Evolutionary conservation across 2,113 vertebrate species (phyloP), one percentile per base, ranked within the genome.

Genomic region (Zosterops lateralis): DNA sequence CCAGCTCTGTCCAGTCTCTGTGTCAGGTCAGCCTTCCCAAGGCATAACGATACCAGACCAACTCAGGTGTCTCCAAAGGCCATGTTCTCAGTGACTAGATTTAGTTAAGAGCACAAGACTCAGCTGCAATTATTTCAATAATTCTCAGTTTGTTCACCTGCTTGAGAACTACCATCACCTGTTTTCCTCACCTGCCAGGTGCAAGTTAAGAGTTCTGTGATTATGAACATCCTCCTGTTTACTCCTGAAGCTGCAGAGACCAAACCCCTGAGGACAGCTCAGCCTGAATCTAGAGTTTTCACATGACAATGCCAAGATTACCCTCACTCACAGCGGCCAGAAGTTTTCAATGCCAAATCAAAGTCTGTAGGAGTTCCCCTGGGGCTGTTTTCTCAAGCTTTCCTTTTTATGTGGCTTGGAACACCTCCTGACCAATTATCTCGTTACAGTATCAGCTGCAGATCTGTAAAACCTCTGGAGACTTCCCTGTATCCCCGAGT

Each of bases 141-240:
- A 58, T 36, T 79, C 34, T 51, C 67, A 28, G 10, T 25, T 71
- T 65, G 10, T n/a, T 74, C 71, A 84, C 9, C 51, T 81, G 31
- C 24, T 26, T 28, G 10, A 81, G n/a, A 22, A 5, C 19, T 16
- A 21, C 0, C 1, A 7, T 24, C 16, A 34, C 40, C 14, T 68
- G 22, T 15, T 50, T 34, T 14, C 66, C 72, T 40, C n/a, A 28
- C 17, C 34, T 0, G 0, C 4, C 36, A 7, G 1, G 3, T n/a
- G 4, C 4, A 2, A 40, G 16, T 24, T 5, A 16, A 20, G 14
- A 31, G 8, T 4, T 6, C 6, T 20, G 21, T 7, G 16, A 4
- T 3, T 61, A 28, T 28, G 18, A 10, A 12, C 15, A 8, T 32
- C 29, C 32, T 84, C n/a, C 80, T 47, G 14, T 25, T 76, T n/a